These are phyloP conservation scores for Lasiurus cinereus DNA, from an alignment of 2,113 vertebrate species.

Conservation along the genomic window DNA sequence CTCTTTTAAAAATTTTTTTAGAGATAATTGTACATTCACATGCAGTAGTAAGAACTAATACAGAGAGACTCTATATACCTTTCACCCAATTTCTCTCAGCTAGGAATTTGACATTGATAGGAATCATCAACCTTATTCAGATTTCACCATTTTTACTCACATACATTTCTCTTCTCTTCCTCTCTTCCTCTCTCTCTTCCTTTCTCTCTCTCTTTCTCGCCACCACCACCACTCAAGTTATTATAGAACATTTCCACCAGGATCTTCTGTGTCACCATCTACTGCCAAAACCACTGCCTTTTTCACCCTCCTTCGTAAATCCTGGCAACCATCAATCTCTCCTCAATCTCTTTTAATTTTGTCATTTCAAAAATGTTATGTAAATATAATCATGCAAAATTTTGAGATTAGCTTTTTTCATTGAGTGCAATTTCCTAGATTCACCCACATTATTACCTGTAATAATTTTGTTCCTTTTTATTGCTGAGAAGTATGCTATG, in stretches of 20 bases:
- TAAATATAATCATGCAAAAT: background rate
- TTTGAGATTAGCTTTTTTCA: background rate
- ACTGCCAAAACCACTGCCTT: background rate
- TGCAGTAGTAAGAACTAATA: background rate
- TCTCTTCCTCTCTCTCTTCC: background rate
- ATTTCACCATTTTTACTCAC: background rate
- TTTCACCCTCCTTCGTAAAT: background rate
- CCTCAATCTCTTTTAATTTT: background rate
- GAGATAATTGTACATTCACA: background rate
- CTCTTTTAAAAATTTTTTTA: background rate
- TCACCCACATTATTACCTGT: background rate
- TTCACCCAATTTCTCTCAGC: background rate
- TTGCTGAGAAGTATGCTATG: background rate
- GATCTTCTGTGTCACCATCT: background rate
- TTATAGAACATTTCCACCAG: background rate
- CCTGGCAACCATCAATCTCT: background rate
- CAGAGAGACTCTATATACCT: background rate
- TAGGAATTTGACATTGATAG: background rate
- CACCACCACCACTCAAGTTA: background rate
- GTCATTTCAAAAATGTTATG: background rate
- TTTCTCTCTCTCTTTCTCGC: background rate
- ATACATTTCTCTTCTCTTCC: background rate
- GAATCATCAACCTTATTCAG: background rate
- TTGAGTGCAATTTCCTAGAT: background rate
- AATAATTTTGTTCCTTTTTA: background rate